A percentile compares a stretch with the other conserved stretches of the same genome.
These are phyloP conservation scores for Zosterops japonicus DNA, from an alignment of 2,113 vertebrate genomes.

Conservation along the genomic window DNA sequence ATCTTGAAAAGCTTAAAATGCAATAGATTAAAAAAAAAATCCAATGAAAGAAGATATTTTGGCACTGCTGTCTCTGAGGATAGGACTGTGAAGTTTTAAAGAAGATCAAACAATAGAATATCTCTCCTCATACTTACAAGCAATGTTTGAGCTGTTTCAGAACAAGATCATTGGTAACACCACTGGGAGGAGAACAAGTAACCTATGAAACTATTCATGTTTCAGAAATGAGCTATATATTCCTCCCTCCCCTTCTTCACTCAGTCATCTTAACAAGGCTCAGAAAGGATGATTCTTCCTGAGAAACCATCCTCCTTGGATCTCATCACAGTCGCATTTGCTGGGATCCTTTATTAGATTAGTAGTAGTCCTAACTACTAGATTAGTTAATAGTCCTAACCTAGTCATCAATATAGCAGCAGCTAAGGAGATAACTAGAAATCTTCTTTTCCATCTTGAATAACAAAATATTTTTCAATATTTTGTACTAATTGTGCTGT, in stretches of 20 bases:
- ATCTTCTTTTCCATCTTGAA: not conserved
- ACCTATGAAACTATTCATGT: not conserved
- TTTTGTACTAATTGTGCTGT: not conserved
- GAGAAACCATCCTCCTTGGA: not conserved
- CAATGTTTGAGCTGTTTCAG: not conserved
- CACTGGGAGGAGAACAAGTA: not conserved
- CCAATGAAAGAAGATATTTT: not conserved
- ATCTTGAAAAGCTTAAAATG: conserved; percentile 18
- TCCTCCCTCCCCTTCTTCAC: not conserved
- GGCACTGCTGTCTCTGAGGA: not conserved
- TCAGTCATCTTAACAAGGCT: not conserved
- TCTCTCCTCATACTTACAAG: not conserved
- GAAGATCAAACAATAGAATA: not conserved
- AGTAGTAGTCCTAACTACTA: not conserved
- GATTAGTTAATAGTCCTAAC: not conserved
- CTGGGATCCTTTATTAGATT: not conserved
- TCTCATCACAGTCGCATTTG: not conserved
- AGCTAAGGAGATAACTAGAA: not conserved
- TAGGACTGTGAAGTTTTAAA: not conserved
- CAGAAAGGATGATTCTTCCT: not conserved
- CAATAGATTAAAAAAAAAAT: not conserved
- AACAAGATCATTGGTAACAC: not conserved
- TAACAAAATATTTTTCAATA: not conserved
- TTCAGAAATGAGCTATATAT: not conserved
- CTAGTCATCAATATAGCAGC: not conserved